phyloP scores from a whole-genome alignment of 2,888 invertebrate genomes.

The Gymnocheta viridis region DNA sequence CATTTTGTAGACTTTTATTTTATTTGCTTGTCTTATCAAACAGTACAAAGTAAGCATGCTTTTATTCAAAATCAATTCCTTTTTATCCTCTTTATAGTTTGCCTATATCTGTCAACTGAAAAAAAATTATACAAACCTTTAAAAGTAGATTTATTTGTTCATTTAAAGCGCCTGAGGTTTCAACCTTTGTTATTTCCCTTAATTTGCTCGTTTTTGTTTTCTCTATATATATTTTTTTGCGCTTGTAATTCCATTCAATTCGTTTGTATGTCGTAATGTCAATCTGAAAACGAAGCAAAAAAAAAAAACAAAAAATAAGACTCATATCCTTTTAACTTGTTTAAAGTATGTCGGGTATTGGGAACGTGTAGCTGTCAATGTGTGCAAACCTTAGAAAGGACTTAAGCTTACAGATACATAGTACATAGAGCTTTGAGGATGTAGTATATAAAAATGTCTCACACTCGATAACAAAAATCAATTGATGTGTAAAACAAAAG shows the following conservation, averaged over 20 bases:
- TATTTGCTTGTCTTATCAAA: constrained; percentile 30
- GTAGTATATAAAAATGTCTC: background rate
- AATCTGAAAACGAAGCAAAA: constrained; percentile 15
- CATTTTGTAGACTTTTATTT: constrained; percentile 20
- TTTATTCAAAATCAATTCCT: constrained; percentile 41
- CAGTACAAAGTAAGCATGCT: constrained; percentile 27
- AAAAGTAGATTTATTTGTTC: constrained; percentile 59
- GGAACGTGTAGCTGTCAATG: constrained; percentile 33
- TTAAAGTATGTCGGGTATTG: background rate
- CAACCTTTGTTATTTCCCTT: constrained; percentile 58
- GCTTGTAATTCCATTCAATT: constrained; percentile 40
- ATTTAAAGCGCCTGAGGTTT: constrained; percentile 52
- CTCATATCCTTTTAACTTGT: constrained; percentile 27
- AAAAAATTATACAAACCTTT: constrained; percentile 19
- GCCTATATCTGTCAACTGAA: background rate
- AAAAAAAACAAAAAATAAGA: background rate
- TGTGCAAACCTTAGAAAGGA: constrained; percentile 17
- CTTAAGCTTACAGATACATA: too few species aligned
- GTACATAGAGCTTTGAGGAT: background rate
- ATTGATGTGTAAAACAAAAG: constrained; percentile 59
- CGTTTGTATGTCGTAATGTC: constrained; percentile 50
- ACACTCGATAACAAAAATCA: constrained; percentile 19
- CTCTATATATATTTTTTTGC: background rate
- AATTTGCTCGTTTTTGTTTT: background rate
- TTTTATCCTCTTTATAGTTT: constrained; percentile 27